A percentile compares a stretch with the other conserved stretches of the same genome.
Evolutionary conservation across 2,113 vertebrate genomes (phyloP).

Genomic region (Gavia stellata): DNA sequence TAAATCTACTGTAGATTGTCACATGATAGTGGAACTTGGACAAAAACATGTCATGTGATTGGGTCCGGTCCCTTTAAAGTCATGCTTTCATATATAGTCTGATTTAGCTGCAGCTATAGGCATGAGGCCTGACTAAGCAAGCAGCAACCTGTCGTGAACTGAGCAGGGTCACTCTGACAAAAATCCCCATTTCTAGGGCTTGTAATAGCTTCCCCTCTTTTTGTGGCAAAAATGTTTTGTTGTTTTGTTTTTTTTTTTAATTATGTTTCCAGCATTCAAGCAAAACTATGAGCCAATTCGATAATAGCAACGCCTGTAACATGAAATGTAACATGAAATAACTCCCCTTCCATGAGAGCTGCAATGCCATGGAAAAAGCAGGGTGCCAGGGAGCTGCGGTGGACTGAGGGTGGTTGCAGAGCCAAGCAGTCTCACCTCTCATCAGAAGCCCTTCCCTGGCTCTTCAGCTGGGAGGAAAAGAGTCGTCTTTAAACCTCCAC

Average conservation of each 20-base stretch:
- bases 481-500: background rate
- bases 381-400: background rate
- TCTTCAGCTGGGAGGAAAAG: background rate
- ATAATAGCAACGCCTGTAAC: background rate
- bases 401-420: background rate
- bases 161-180: background rate
- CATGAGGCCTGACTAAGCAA: background rate
- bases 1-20: conserved; percentile 75
- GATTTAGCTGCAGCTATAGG: conserved; percentile 21
- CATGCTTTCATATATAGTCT: conserved; percentile 38
- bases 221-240: background rate
- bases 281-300: background rate
- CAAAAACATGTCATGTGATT: conserved; percentile 72
- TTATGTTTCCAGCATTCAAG: background rate
- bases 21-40: conserved; percentile 73
- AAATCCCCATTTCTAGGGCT: background rate
- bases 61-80: conserved; percentile 50
- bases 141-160: background rate
- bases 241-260: background rate
- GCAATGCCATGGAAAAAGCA: background rate
- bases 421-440: background rate
- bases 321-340: background rate
- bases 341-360: background rate
- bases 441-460: background rate
- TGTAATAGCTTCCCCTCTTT: background rate